A percentile compares a stretch with the other conserved stretches of the same genome.
These are phyloP conservation scores for Carapus acus DNA, from an alignment of 2,797 vertebrate species.

Conservation along the genomic window DNA sequence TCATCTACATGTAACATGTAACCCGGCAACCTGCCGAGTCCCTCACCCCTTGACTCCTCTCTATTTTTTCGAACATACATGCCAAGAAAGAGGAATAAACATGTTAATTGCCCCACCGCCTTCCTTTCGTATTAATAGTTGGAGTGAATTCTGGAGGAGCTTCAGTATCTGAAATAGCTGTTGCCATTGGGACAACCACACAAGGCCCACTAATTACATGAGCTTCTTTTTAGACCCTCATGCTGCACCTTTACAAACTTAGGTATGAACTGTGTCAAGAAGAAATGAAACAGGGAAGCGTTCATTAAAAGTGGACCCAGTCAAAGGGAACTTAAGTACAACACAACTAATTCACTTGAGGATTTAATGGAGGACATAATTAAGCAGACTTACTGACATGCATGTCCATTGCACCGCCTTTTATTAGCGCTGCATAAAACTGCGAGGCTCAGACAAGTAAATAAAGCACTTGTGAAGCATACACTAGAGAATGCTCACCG, in stretches of 20 bases:
- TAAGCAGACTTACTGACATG: conserved; percentile 12
- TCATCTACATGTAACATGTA: background rate
- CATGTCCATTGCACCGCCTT: conserved; percentile 21
- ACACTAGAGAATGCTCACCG: conserved; percentile 17
- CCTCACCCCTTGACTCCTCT: conserved; percentile 10
- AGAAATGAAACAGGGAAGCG: conserved; percentile 55
- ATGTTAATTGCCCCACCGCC: conserved; percentile 31
- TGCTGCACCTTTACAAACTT: conserved; percentile 53
- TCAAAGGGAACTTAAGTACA: conserved; percentile 44
- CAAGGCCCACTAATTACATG: conserved; percentile 58
- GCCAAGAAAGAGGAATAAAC: conserved; percentile 22
- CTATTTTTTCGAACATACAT: conserved; percentile 22
- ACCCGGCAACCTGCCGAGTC: conserved; percentile 6
- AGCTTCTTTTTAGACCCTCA: conserved; percentile 40
- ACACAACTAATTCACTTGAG: conserved; percentile 45
- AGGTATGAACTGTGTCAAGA: conserved; percentile 48
- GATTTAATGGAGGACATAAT: conserved; percentile 50
- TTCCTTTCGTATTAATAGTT: conserved; percentile 38
- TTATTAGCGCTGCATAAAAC: conserved; percentile 19
- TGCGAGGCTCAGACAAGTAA: conserved; percentile 10
- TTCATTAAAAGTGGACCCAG: conserved; percentile 55
- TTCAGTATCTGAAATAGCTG: conserved; percentile 39
- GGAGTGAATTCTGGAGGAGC: conserved; percentile 40
- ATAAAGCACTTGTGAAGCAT: conserved; percentile 16
- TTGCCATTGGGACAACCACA: conserved; percentile 27